Evolutionary conservation across 2,113 vertebrate species (phyloP).

Genomic region (Tursiops truncatus): DNA sequence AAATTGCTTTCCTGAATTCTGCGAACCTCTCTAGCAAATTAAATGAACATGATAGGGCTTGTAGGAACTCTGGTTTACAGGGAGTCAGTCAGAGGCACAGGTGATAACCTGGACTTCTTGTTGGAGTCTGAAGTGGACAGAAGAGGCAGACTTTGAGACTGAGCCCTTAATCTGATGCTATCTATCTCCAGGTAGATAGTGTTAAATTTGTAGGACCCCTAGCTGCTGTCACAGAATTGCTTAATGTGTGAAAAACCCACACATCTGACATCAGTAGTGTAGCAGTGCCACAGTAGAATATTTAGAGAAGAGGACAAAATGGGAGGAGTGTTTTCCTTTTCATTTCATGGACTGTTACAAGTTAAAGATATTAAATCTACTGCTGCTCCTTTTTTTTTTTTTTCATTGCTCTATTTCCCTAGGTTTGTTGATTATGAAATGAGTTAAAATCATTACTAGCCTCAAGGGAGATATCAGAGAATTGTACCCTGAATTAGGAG

Average conservation of each 20-base stretch:
- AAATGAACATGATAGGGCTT: neutral
- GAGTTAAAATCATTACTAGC: neutral
- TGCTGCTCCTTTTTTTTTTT: neutral
- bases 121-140: neutral
- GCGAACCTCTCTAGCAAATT: neutral
- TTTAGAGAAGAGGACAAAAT: neutral
- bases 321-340: neutral
- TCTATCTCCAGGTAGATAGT: neutral
- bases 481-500: neutral
- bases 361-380: neutral
- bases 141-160: neutral
- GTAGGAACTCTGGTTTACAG: neutral
- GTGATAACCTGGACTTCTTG: neutral
- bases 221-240: neutral
- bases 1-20: neutral
- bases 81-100: neutral
- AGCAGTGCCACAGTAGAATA: no score
- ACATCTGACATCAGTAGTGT: neutral
- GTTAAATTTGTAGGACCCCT: neutral
- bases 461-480: neutral
- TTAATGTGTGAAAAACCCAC: neutral
- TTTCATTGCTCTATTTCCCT: neutral
- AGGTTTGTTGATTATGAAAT: conserved; percentile 18
- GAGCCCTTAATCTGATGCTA: neutral
- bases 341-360: neutral